phyloP scores from a whole-genome alignment of 2,113 vertebrate genomes.

The Sturnus vulgaris region DNA sequence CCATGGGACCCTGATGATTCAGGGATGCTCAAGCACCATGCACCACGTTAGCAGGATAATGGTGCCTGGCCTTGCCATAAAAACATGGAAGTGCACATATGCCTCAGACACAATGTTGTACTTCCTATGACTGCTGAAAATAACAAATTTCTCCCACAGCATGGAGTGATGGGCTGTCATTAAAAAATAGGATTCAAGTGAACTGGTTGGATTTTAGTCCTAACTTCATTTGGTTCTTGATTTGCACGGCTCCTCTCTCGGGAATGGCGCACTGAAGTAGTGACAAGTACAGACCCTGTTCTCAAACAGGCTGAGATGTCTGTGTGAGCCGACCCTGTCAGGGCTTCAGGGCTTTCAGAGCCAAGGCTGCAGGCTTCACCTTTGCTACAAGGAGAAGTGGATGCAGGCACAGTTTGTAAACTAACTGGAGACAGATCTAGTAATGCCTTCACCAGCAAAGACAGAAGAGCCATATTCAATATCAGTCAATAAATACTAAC shows the following conservation, averaged over 20 bases:
- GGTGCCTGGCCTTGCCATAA: not conserved
- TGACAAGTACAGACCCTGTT: no score
- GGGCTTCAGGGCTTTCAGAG: not conserved
- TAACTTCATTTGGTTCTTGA: not conserved
- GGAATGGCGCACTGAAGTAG: not conserved
- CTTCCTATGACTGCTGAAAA: not conserved
- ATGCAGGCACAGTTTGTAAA: not conserved
- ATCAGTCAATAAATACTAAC: not conserved
- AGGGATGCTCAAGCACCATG: not conserved
- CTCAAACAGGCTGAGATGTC: not conserved
- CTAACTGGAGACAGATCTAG: not conserved
- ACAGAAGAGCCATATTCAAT: not conserved
- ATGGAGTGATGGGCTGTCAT: not conserved
- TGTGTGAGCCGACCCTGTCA: not conserved
- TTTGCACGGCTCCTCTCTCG: not conserved
- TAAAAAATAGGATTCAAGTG: not conserved
- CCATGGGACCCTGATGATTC: not conserved
- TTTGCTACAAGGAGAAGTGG: not conserved
- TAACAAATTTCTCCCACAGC: not conserved
- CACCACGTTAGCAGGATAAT: not conserved
- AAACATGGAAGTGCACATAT: not conserved
- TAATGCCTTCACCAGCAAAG: not conserved
- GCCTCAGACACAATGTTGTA: not conserved
- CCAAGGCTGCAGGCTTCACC: not conserved
- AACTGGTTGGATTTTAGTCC: not conserved